Evolutionary conservation across 2,113 vertebrate genomes (phyloP), one percentile per base, ranked within the genome.

Genomic region (Vanacampus margaritifer): DNA sequence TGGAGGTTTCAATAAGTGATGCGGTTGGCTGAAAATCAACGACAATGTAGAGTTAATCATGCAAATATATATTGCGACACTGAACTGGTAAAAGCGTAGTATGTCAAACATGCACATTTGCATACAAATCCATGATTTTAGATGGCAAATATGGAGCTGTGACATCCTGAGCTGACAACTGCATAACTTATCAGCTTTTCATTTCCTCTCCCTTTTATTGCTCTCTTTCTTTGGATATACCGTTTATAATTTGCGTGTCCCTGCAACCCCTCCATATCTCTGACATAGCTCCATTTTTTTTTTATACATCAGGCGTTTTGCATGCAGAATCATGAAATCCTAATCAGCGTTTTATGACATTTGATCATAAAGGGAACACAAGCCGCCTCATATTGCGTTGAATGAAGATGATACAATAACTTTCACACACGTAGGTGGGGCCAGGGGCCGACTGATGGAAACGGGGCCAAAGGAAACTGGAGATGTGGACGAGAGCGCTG

Each of bases 171-270:
- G 59, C 41, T 81, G 77, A 80, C 59, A 57, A 79, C 68, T 68
- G 70, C 56, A 50, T 59, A 19, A 77, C 69, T 71, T 87, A 87
- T 86, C 86, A 74, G 65, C 67, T 75, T 85, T 85, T 89, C 86
- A 90, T 88, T 90, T 90, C 86, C 87, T 88, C 75, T 79, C 72
- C 65, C 37, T 73, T 71, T 84, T 87, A 85, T 87, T 88, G 72
- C 76, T 69, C 78, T 76, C 81, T 51, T 77, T 62, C 64, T 64
- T n/a, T n/a, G n/a, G n/a, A 32, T 72, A 37, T 59, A 56, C 54
- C 17, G 54, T 21, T 23, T 70, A 13, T 53, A 64, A 68, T 76
- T 68, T 72, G 28, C 56, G 32, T 56, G 64, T 21, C 59, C 73
- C 45, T 72, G 83, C 71, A 82, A 79, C 75, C 68, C 73, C 62